phyloP scores from a whole-genome alignment of 2,888 invertebrate species.

The Lobophora halterata region DNA sequence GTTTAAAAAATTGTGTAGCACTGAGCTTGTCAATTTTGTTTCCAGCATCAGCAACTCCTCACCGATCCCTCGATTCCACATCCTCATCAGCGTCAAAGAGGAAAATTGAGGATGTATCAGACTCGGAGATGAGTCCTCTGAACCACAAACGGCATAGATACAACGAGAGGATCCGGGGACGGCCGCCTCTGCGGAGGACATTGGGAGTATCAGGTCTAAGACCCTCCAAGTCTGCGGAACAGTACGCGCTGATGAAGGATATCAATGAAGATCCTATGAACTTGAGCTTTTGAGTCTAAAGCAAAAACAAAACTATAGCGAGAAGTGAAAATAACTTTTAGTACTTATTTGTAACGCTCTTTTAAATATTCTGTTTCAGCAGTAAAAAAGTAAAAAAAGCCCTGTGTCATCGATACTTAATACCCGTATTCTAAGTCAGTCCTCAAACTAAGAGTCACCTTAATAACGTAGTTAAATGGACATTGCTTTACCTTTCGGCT shows the following conservation, averaged over 20 bases:
- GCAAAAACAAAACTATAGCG: too few species aligned
- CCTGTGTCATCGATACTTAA: too few species aligned
- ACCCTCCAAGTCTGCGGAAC: conserved; percentile 53
- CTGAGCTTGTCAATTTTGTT: too few species aligned
- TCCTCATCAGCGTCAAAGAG: conserved; percentile 63
- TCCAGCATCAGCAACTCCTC: conserved; percentile 51
- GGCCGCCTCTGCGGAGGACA: conserved; percentile 63
- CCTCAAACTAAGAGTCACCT: too few species aligned
- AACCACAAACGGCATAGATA: conserved; percentile 69
- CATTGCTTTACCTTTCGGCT: too few species aligned
- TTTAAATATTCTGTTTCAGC: too few species aligned
- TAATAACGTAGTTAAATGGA: too few species aligned
- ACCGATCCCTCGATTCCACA: conserved; percentile 45
- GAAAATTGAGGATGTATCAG: conserved; percentile 59
- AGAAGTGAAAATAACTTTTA: too few species aligned
- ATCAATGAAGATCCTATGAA: conserved; percentile 52
- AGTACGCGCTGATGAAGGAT: conserved; percentile 45
- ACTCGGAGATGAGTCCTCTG: conserved; percentile 59
- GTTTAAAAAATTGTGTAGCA: too few species aligned
- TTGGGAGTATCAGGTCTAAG: conserved; percentile 51
- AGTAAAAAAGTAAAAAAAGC: too few species aligned
- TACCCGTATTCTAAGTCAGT: too few species aligned
- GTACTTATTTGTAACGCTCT: too few species aligned
- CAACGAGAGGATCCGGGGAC: conserved; percentile 61
- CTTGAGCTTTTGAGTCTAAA: conserved; percentile 47